A percentile compares a stretch with the other conserved stretches of the same genome.
Evolutionary conservation across 1,140 invertebrate species (phyloP).

Genomic region (Neodiprion lecontei): DNA sequence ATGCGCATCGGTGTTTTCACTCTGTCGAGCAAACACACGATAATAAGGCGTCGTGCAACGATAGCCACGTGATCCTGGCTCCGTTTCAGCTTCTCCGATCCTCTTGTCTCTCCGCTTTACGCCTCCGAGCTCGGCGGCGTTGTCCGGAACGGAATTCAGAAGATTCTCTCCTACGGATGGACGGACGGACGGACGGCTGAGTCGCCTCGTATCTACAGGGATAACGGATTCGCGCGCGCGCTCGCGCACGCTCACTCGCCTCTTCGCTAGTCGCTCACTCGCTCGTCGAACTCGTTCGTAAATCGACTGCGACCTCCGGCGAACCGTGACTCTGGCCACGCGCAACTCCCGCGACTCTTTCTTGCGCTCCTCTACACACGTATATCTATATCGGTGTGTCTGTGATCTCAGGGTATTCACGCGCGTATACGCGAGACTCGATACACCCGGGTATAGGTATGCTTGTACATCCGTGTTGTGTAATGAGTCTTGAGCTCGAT

Average conservation of each 20-base stretch:
- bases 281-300: constrained; percentile 6
- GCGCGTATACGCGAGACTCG: too few species aligned
- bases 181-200: neutral
- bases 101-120: neutral
- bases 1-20: too few species aligned
- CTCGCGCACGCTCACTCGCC: too few species aligned
- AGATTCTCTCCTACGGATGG: neutral
- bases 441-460: too few species aligned
- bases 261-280: neutral
- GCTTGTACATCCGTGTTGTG: too few species aligned
- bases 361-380: too few species aligned
- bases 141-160: constrained; percentile 4
- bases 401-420: too few species aligned
- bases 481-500: too few species aligned
- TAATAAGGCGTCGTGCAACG: too few species aligned
- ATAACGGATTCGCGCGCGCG: constrained; percentile 6
- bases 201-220: neutral
- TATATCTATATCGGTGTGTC: too few species aligned
- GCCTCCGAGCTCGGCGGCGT: neutral
- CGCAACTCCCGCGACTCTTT: neutral
- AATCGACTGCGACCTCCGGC: constrained; percentile 3
- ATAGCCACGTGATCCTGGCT: neutral
- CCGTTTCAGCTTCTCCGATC: neutral
- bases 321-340: constrained; percentile 1
- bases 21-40: too few species aligned